Percentiles rank a stretch among this genome's conserved stretches.
Evolutionary conservation across 1,140 invertebrate species (phyloP).

Genomic region (Danaus plexippus): DNA sequence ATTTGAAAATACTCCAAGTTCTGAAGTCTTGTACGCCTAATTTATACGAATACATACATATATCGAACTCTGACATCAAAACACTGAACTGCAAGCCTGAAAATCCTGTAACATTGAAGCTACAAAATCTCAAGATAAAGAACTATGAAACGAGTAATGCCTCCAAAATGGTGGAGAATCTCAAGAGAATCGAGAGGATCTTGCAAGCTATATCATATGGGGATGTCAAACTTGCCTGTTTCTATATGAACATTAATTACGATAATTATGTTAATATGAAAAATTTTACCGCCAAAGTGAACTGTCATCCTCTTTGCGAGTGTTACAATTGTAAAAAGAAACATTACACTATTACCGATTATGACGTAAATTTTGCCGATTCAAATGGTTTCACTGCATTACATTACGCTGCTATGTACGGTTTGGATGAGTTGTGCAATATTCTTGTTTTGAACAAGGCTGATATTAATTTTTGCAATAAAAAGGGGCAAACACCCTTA

Average conservation of each 20-base stretch:
- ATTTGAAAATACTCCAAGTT: slow-evolving; percentile 73
- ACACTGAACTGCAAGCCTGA: slow-evolving; percentile 48
- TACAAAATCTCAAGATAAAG: slow-evolving; percentile 39
- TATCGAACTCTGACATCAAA: slow-evolving; percentile 55
- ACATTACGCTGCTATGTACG: slow-evolving; percentile 76
- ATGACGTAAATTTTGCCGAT: slow-evolving; percentile 77
- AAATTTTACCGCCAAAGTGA: slow-evolving; percentile 31
- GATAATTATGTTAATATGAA: slow-evolving; percentile 44
- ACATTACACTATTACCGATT: slow-evolving; percentile 61
- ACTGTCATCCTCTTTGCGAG: slow-evolving; percentile 81
- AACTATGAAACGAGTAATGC: slow-evolving; percentile 40
- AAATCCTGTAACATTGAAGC: slow-evolving; percentile 30
- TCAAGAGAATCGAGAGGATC: slow-evolving; percentile 78
- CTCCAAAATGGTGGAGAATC: slow-evolving; percentile 68
- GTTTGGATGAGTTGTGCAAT: slow-evolving; percentile 74
- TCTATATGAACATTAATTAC: slow-evolving; percentile 78
- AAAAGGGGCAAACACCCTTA: slow-evolving; percentile 70
- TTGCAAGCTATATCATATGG: slow-evolving; percentile 80
- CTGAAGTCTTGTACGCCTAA: slow-evolving; percentile 64
- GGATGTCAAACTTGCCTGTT: slow-evolving; percentile 82
- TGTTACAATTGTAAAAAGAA: slow-evolving; percentile 73
- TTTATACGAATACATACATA: slow-evolving; percentile 64
- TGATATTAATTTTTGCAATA: slow-evolving; percentile 73
- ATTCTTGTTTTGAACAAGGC: slow-evolving; percentile 75
- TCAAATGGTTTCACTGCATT: slow-evolving; percentile 78